A percentile compares a stretch with the other conserved stretches of the same genome.
phyloP scores from a whole-genome alignment of 2,888 invertebrate species.

The Cephus pulcher region DNA sequence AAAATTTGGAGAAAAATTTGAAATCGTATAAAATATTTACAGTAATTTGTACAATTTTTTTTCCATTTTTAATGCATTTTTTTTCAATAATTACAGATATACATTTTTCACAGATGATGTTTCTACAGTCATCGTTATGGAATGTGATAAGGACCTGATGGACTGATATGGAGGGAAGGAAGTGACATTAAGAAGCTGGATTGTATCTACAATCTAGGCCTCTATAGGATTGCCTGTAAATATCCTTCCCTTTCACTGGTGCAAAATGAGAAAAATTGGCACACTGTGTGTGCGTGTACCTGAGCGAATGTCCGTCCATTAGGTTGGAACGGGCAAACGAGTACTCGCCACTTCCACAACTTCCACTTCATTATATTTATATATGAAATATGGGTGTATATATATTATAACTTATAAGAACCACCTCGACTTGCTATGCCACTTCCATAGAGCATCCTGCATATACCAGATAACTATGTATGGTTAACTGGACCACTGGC shows the following conservation, averaged over 20 bases:
- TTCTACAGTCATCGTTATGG: not conserved
- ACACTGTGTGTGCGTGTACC: constrained; percentile 24
- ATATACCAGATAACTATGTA: not conserved
- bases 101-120: not conserved
- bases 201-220: constrained; percentile 40
- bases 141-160: not conserved
- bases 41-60: too few species aligned
- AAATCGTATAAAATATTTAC: not conserved
- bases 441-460: not conserved
- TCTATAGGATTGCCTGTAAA: constrained; percentile 27
- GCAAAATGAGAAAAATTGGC: constrained; percentile 41
- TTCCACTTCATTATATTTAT: not conserved
- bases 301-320: constrained; percentile 31
- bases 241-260: constrained; percentile 55
- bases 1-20: not conserved
- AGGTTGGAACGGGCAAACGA: constrained; percentile 42
- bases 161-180: not conserved
- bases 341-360: not conserved
- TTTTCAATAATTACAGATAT: not conserved
- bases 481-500: not conserved
- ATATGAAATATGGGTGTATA: not conserved
- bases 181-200: constrained; percentile 22
- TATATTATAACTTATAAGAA: not conserved
- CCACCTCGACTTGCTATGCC: not conserved
- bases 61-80: too few species aligned